A percentile compares a stretch with the other conserved stretches of the same genome.
Conservation (phyloP, 92 coral and sea anemone genomes). For the Plumapathes pennacea region DNA sequence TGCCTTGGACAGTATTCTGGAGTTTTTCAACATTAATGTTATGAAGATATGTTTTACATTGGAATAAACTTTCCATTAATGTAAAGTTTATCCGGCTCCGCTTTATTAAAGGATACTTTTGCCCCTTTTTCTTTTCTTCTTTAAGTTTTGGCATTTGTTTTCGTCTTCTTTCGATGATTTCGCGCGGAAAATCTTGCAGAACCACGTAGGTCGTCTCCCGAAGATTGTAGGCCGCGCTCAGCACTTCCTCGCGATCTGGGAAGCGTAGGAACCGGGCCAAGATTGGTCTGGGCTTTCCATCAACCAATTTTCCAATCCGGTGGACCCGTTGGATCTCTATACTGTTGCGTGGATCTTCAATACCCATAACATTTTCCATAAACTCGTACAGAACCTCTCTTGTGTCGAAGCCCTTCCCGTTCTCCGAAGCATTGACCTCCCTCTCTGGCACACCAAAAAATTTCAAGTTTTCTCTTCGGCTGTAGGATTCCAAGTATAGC, state of each 20-base stretch:
- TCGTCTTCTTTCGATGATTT: conserved; percentile 9
- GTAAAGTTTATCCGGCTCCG: too few relatives aligned
- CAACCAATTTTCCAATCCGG: conserved; percentile 6
- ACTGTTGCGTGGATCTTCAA: conserved; percentile 1
- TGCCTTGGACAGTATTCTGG: too few relatives aligned
- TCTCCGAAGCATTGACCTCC: not conserved
- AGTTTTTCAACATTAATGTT: too few relatives aligned
- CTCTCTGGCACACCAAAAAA: conserved; percentile 5
- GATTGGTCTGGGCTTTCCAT: conserved; percentile 6
- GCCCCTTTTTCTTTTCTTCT: too few relatives aligned
- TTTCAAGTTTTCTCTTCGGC: not conserved
- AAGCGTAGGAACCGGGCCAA: not conserved
- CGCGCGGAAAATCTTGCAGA: conserved; percentile 11
- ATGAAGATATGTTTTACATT: too few relatives aligned
- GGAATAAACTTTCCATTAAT: too few relatives aligned
- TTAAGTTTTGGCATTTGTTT: not conserved
- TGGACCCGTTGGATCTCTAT: conserved; percentile 4
- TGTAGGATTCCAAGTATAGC: not conserved
- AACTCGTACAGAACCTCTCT: not conserved
- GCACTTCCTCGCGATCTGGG: conserved; percentile 5
- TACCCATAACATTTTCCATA: not conserved
- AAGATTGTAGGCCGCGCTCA: not conserved
- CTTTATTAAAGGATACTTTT: too few relatives aligned
- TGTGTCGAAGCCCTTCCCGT: not conserved
- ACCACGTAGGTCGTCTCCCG: not conserved